phyloP scores from a whole-genome alignment of 2,113 vertebrate species.

The Nicator chloris region DNA sequence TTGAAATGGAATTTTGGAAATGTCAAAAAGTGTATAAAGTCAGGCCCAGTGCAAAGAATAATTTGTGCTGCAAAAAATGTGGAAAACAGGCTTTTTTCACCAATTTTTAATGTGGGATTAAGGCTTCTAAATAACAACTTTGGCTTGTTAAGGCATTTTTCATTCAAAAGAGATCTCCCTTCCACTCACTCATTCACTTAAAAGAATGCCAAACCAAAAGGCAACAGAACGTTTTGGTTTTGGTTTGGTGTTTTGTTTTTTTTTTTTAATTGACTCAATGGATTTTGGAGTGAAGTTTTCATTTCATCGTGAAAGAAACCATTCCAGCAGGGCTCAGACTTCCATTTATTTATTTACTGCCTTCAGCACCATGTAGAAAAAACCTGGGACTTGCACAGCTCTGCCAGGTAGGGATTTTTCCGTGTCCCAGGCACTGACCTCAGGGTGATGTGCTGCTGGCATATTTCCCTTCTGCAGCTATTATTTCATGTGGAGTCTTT shows the following conservation, averaged over 20 bases:
- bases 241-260: fast-evolving
- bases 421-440: not conserved
- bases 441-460: not conserved
- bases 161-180: not conserved
- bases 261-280: not conserved
- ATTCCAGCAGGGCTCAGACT: not conserved
- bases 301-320: not conserved
- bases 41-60: not conserved
- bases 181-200: not conserved
- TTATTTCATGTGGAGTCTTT: not conserved
- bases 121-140: not conserved
- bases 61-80: not conserved
- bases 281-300: not conserved
- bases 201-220: not conserved
- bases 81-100: not conserved
- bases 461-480: not conserved
- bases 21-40: not conserved
- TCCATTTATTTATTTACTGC: not conserved
- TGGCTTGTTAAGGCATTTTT: not conserved
- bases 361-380: not conserved
- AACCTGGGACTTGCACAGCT: not conserved
- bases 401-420: not conserved
- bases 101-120: not conserved
- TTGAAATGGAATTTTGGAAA: not conserved
- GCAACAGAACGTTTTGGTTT: not conserved